A percentile compares a stretch with the other conserved stretches of the same genome.
phyloP scores from a whole-genome alignment of 2,888 invertebrate genomes.

The Hyposoter didymator region DNA sequence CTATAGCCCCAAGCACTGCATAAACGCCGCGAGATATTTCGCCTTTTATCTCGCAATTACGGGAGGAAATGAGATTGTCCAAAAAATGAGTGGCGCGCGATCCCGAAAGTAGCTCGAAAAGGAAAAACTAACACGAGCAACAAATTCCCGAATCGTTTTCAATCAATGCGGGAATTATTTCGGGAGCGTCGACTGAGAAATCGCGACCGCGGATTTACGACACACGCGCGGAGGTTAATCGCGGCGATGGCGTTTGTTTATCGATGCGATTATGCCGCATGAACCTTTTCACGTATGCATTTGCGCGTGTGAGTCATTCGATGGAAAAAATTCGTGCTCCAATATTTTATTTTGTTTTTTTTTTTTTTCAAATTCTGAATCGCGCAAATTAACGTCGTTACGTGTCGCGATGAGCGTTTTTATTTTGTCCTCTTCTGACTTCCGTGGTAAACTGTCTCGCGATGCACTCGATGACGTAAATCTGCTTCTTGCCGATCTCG shows the following conservation, averaged over 20 bases:
- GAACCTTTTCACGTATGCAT: not conserved
- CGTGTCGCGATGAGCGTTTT: conserved; percentile 34
- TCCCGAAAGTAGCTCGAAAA: conserved; percentile 1
- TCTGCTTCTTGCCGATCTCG: conserved; percentile 10
- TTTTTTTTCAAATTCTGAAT: not conserved
- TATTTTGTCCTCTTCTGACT: conserved; percentile 16
- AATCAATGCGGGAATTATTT: not conserved
- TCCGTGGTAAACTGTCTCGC: conserved; percentile 26
- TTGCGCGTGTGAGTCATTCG: not conserved
- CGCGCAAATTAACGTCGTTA: conserved; percentile 29
- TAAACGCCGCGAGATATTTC: conserved; percentile 10
- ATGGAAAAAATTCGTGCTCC: not conserved
- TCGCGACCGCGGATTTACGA: not conserved
- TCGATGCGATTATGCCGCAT: not conserved
- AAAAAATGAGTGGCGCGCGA: not conserved
- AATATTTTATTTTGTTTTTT: not conserved
- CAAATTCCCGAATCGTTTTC: conserved; percentile 1
- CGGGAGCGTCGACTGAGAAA: not conserved
- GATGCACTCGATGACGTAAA: conserved; percentile 40
- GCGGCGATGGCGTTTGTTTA: conserved; percentile 27
- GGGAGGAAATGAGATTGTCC: not conserved
- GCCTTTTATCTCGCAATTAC: conserved; percentile 37
- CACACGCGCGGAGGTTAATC: conserved; percentile 26
- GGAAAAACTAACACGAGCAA: not conserved
- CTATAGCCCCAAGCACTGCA: conserved; percentile 30